Conservation (phyloP, 2,113 vertebrate species). For the Pandion haliaetus region DNA sequence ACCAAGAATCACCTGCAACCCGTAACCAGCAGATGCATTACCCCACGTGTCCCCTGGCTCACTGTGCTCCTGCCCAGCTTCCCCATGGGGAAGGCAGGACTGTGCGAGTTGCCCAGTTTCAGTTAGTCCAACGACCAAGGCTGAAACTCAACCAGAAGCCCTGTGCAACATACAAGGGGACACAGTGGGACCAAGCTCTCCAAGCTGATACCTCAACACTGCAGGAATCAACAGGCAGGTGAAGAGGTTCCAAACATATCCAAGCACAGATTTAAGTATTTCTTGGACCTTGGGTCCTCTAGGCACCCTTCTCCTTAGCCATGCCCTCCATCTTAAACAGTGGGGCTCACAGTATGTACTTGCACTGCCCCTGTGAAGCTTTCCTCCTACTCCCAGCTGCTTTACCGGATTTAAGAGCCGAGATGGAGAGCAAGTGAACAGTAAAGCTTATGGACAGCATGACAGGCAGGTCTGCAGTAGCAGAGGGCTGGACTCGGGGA, state of each 20-base stretch:
- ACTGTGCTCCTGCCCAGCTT: not conserved
- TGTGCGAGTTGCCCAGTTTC: fast-evolving
- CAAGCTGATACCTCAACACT: not conserved
- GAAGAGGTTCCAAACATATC: not conserved
- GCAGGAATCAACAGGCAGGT: not conserved
- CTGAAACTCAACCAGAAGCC: not conserved
- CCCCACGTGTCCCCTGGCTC: fast-evolving
- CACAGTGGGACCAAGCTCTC: not conserved
- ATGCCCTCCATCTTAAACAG: not conserved
- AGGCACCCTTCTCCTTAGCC: not conserved
- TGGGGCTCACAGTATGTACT: not conserved
- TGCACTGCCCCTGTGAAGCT: not conserved
- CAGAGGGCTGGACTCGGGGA: not conserved
- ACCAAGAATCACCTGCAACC: not conserved
- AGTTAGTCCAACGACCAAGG: not conserved
- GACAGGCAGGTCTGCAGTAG: not conserved
- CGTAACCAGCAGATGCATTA: not conserved
- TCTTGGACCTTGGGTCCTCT: not conserved
- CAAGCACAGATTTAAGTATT: not conserved
- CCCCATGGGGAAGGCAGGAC: not conserved
- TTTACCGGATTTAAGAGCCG: not conserved
- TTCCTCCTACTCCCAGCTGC: not conserved
- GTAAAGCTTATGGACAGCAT: not conserved
- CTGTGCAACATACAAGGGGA: not conserved
- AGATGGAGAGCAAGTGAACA: not conserved